These are phyloP conservation scores for Synodontis membranacea DNA, from an alignment of 2,113 vertebrate species.

Conservation along the genomic window DNA sequence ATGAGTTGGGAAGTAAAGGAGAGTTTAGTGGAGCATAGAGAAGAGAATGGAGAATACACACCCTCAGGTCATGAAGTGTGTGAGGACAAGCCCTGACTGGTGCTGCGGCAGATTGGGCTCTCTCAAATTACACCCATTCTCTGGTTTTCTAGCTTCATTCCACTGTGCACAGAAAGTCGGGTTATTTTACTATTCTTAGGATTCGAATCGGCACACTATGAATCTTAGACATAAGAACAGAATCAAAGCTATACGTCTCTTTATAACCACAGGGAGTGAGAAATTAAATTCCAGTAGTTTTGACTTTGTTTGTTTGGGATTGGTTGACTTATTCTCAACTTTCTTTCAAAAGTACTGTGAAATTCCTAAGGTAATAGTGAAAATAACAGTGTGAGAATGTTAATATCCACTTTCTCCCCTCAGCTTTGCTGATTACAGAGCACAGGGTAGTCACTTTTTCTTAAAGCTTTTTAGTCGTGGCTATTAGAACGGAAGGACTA, in stretches of 20 bases:
- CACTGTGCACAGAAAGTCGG: not conserved
- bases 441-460: not conserved
- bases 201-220: not conserved
- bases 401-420: constrained; percentile 16
- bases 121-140: constrained; percentile 43
- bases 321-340: not conserved
- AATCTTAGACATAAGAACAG: not conserved
- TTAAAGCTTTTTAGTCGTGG: not conserved
- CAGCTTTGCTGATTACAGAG: not conserved
- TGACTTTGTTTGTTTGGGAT: not conserved
- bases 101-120: constrained; percentile 36
- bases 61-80: constrained; percentile 52
- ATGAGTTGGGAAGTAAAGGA: constrained; percentile 1
- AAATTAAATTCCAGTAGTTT: not conserved
- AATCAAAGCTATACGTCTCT: not conserved
- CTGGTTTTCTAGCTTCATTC: constrained; percentile 25
- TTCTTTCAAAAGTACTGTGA: not conserved
- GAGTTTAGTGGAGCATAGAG: not conserved
- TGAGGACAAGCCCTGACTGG: constrained; percentile 63
- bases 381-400: not conserved
- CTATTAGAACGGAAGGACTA: not conserved
- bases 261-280: not conserved
- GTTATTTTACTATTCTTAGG: not conserved
- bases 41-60: constrained; percentile 35
- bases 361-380: not conserved